Evolutionary conservation across 2,113 vertebrate genomes (phyloP), one percentile per base, ranked within the genome.

Genomic region (Hippoglossus stenolepis): DNA sequence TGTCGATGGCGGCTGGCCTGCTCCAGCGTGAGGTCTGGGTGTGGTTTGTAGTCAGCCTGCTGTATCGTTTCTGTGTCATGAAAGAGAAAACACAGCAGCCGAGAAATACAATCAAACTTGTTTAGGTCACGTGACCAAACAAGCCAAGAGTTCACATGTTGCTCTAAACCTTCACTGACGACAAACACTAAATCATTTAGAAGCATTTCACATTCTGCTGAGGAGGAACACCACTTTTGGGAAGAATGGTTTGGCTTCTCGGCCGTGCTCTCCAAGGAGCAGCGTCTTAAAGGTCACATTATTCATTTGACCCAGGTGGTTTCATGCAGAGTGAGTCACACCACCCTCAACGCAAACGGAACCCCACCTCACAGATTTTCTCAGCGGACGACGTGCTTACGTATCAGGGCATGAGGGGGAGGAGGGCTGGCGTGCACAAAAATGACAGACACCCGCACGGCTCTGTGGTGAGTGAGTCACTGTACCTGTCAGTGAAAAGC

Each of bases 11-110:
- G 49, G 53, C 65, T 12, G 70, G 60, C 63, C 59, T 77, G 70
- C 77, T 85, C n/a, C 75, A 84, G 79, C 47, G 21, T 83, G 76
- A 88, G 83, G 66, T 56, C 85, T 88, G 87, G 90, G 92, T 89
- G 92, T 86, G 90, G 89, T 79, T 85, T 80, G 59, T 62, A 24
- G 83, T 85, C 73, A 82, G 84, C 61, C 85, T 81, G 78, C 68
- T 56, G 71, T 43, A 51, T 59, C 28, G 40, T 43, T 43, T 43
- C 40, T 35, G 12, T 77, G 56, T 60, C 23, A 43, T 45, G 62
- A 84, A 82, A 73, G 62, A 76, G 14, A 75, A 11, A n/a, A 65
- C 58, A 57, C 26, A 49, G 15, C 67, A 31, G 23, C 54, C 15
- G 80, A 74, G 73, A 71, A 43, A 74, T 66, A 74, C 68, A 75